Evolutionary conservation across 2,888 invertebrate species (phyloP), one percentile per base, ranked within the genome.

Genomic region (Cerastis leucographa): DNA sequence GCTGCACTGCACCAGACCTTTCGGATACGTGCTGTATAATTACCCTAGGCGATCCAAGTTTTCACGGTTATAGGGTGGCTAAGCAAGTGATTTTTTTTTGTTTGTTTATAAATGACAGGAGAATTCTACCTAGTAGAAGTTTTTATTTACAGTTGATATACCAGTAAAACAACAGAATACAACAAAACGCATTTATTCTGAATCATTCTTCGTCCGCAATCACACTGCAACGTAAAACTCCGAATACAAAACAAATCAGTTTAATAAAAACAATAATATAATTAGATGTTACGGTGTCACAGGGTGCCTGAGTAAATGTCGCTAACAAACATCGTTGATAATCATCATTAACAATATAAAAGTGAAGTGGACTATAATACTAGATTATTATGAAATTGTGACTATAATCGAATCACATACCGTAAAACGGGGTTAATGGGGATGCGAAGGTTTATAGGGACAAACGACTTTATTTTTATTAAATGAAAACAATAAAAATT

Each of bases 111-210:
- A 40, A 40, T 40, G 9, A 8, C 7, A 40, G 40, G 9, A 40
- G 6, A 0, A 40, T 40, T 19, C 19, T 49, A 49, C 6, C 4
- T 49, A 17, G 5, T 56, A 25, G 25, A 17, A 7, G 25, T 22
- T 22, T 29, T n/a, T 11, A 40, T 40, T 3, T 40, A n/a, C n/a
- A 54, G 54, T 54, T n/a, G 11, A n/a, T 17, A 72, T 35, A 44
- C 22, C 22, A 84, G 29, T 74, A 79, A 83, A 76, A 83, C 80
- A 77, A 77, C 67, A 49, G 42, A 70, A 72, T 87, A 85, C 83
- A 87, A 87, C 89, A 90, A 87, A 88, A 87, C 84, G 83, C 81
- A 85, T 90, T 90, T 90, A 90, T 88, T 90, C 85, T 75, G 85
- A 84, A 88, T 84, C 82, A 84, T 82, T 78, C 68, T 71, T 78